These are phyloP conservation scores for Brienomyrus longianalis DNA, from an alignment of 2,113 vertebrate species.

Conservation along the genomic window DNA sequence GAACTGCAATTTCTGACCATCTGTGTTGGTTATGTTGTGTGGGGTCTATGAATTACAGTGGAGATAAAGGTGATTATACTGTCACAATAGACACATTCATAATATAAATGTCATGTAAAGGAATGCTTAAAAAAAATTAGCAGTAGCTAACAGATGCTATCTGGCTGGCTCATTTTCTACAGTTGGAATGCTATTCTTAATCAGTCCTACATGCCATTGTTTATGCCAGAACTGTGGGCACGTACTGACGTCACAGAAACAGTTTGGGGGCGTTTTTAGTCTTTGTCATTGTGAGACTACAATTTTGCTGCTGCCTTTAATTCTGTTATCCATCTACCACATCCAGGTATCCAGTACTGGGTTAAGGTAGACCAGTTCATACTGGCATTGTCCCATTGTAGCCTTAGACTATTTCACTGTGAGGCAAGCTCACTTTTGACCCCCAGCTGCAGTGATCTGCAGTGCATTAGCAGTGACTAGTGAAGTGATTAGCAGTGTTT, in stretches of 20 bases:
- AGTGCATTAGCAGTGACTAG: background rate
- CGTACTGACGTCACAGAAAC: background rate
- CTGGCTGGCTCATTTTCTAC: background rate
- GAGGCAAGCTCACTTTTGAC: background rate
- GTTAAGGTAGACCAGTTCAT: background rate
- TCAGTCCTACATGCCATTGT: background rate
- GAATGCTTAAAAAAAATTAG: background rate
- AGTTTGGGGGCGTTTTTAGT: background rate
- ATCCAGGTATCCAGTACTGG: background rate
- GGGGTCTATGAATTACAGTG: background rate
- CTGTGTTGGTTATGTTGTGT: background rate
- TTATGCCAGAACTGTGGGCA: background rate
- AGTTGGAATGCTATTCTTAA: background rate
- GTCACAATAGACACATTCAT: background rate
- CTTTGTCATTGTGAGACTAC: background rate
- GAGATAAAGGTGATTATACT: background rate
- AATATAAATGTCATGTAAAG: background rate
- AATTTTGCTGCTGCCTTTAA: background rate
- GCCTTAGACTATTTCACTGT: background rate
- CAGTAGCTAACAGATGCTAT: background rate
- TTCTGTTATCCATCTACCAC: background rate
- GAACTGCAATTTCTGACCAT: background rate
- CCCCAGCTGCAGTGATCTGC: background rate
- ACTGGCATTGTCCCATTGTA: background rate
- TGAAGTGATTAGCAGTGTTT: background rate